These are phyloP conservation scores for Eupelmus urozonus DNA, from an alignment of 2,888 invertebrate genomes.

Conservation along the genomic window DNA sequence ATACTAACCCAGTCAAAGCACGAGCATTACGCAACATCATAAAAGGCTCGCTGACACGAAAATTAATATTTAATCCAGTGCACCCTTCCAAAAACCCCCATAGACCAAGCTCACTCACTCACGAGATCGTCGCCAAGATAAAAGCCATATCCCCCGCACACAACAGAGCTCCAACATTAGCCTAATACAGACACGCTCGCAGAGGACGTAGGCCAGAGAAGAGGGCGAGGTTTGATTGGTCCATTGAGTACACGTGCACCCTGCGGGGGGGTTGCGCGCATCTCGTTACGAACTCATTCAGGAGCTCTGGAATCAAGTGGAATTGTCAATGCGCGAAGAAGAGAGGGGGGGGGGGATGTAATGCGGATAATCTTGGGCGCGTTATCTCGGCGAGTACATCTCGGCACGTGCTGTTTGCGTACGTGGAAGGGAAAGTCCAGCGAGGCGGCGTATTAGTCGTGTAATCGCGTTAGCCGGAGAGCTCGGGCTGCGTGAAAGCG, in stretches of 20 bases:
- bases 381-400: conserved; percentile 1
- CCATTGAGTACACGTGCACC: conserved; percentile 74
- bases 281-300: conserved; percentile 77
- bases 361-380: conserved; percentile 1
- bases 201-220: conserved; percentile 56
- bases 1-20: too few relatives aligned
- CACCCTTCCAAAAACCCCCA: neutral
- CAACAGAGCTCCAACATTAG: conserved; percentile 40
- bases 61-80: neutral
- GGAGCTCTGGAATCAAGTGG: conserved; percentile 74
- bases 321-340: conserved; percentile 70
- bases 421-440: neutral
- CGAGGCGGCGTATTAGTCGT: conserved; percentile 3
- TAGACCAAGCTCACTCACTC: neutral
- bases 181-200: conserved; percentile 55
- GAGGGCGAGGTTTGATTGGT: conserved; percentile 77
- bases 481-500: neutral
- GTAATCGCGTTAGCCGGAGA: conserved; percentile 41
- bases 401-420: neutral
- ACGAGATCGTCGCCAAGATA: neutral
- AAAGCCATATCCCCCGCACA: neutral
- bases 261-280: conserved; percentile 69
- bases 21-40: too few relatives aligned
- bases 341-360: neutral
- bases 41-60: too few relatives aligned